A percentile compares a stretch with the other conserved stretches of the same genome.
These are phyloP conservation scores for Taphrorychus bicolor DNA, from an alignment of 2,888 invertebrate genomes.

Conservation along the genomic window DNA sequence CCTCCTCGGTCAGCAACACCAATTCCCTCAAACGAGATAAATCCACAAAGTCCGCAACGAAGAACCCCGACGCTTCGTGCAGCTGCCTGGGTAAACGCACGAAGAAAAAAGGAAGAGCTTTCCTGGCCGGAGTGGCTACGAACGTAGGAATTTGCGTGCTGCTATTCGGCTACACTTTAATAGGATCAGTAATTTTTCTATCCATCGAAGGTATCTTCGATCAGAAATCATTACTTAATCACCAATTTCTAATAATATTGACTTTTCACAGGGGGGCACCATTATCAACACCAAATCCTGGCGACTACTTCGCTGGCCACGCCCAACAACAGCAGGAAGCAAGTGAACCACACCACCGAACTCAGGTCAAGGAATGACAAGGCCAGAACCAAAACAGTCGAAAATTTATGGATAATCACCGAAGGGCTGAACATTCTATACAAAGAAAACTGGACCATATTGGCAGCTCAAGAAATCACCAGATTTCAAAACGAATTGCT, in stretches of 20 bases:
- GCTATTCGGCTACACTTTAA: conserved; percentile 79
- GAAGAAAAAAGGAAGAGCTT: conserved; percentile 59
- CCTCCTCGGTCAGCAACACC: conserved; percentile 47
- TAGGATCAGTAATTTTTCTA: conserved; percentile 81
- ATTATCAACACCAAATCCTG: conserved; percentile 65
- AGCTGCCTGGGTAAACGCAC: conserved; percentile 56
- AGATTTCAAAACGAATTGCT: conserved; percentile 77
- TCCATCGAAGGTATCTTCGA: conserved; percentile 71
- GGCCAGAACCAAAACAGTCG: conserved; percentile 74
- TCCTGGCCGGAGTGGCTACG: conserved; percentile 77
- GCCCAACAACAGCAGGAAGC: conserved; percentile 43
- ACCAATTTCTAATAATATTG: no score
- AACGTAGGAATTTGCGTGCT: conserved; percentile 80
- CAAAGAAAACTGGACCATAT: conserved; percentile 84
- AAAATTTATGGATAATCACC: conserved; percentile 92
- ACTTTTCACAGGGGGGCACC: conserved; percentile 62
- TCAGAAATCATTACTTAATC: background rate
- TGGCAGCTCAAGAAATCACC: conserved; percentile 78
- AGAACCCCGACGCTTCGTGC: conserved; percentile 52
- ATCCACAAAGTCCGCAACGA: conserved; percentile 57
- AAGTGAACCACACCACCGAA: conserved; percentile 58
- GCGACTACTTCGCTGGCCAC: conserved; percentile 62
- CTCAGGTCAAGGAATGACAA: conserved; percentile 62
- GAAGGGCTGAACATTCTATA: conserved; percentile 87
- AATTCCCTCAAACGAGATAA: conserved; percentile 56